These are phyloP conservation scores for Standfussiana lucernea DNA, from an alignment of 2,888 invertebrate species.

Conservation along the genomic window DNA sequence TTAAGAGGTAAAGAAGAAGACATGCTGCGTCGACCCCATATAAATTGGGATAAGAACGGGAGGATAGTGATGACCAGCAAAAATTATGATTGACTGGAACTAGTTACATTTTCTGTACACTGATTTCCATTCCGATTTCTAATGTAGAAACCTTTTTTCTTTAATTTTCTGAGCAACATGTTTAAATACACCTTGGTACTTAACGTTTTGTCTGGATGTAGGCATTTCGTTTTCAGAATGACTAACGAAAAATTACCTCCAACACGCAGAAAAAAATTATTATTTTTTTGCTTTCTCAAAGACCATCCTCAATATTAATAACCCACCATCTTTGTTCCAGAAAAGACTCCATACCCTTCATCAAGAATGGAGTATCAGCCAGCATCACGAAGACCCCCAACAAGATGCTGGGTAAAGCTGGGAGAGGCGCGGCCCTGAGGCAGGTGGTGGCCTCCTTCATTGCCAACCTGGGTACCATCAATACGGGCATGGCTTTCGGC, in stretches of 20 bases:
- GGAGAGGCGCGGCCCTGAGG: constrained; percentile 86
- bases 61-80: too few relatives aligned
- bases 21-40: background rate
- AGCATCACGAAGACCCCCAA: constrained; percentile 78
- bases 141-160: too few relatives aligned
- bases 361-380: constrained; percentile 81
- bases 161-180: too few relatives aligned
- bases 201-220: background rate
- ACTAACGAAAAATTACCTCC: background rate
- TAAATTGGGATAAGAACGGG: too few relatives aligned
- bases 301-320: background rate
- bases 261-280: background rate
- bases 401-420: constrained; percentile 76
- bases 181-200: background rate
- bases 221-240: background rate
- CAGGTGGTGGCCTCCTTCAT: constrained; percentile 92
- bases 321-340: constrained; percentile 72
- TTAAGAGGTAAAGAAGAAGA: background rate
- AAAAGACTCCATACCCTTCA: constrained; percentile 83
- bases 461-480: constrained; percentile 92
- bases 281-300: too few relatives aligned
- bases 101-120: too few relatives aligned
- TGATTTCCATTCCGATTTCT: background rate
- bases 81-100: too few relatives aligned
- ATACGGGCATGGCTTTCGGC: constrained; percentile 93